These are phyloP conservation scores for Elephantulus edwardii DNA, from an alignment of 2,113 vertebrate species.

Conservation along the genomic window DNA sequence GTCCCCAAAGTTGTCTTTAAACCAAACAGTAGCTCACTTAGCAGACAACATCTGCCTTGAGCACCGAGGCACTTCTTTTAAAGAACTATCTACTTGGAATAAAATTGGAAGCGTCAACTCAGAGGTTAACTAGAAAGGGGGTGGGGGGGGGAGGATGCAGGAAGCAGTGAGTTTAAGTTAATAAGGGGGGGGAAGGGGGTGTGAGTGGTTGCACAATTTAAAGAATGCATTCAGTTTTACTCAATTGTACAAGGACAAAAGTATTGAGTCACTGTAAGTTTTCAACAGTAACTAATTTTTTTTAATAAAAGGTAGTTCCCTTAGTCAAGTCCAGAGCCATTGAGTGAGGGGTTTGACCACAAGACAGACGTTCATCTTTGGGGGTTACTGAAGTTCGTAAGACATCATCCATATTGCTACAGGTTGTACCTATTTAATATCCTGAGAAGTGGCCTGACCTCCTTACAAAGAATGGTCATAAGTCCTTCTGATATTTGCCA, in stretches of 20 bases:
- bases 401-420: no score
- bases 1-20: neutral
- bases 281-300: no score
- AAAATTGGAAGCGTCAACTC: neutral
- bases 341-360: no score
- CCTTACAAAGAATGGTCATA: no score
- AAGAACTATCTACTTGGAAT: neutral
- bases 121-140: neutral
- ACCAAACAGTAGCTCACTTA: neutral
- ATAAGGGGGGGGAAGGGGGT: neutral
- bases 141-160: neutral
- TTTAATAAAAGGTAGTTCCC: neutral
- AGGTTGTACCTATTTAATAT: rapidly evolving
- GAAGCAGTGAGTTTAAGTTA: neutral
- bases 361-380: no score
- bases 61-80: neutral
- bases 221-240: neutral
- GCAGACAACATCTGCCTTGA: neutral
- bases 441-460: neutral
- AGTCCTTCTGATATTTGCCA: neutral
- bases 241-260: no score
- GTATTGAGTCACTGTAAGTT: no score
- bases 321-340: neutral
- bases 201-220: neutral
- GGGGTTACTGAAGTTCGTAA: neutral